Evolutionary conservation across 2,113 vertebrate species (phyloP).

Genomic region (Erpornis zantholeuca): DNA sequence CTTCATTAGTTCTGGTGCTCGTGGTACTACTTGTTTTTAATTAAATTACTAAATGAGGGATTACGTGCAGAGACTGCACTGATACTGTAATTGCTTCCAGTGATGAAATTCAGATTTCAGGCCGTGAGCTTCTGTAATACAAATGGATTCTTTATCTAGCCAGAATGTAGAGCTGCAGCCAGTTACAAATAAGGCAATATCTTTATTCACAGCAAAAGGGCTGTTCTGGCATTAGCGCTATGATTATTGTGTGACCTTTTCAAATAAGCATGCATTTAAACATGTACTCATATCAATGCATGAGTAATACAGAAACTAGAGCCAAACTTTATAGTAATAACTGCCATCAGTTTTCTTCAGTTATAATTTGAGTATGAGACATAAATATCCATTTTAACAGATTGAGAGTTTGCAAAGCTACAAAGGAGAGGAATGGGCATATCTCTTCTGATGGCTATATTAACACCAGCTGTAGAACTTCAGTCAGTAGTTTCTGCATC

Average conservation of each 20-base stretch:
- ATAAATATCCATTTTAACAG: not conserved
- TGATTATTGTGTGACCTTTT: not conserved
- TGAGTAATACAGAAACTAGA: not conserved
- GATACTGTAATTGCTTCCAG: constrained; percentile 45
- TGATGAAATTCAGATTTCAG: constrained; percentile 50
- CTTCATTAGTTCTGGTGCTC: constrained; percentile 42
- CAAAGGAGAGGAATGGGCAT: not conserved
- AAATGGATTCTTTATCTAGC: constrained; percentile 3
- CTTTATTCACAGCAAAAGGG: not conserved
- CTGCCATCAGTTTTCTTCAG: not conserved
- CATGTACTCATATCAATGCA: not conserved
- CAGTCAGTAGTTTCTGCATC: not conserved
- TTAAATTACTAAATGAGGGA: constrained; percentile 57
- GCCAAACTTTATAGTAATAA: not conserved
- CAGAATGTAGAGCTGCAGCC: not conserved
- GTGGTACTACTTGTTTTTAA: constrained; percentile 44
- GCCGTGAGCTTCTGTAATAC: not conserved
- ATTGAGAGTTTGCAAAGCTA: not conserved
- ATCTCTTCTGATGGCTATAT: not conserved
- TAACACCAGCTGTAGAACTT: not conserved
- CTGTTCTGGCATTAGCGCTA: not conserved
- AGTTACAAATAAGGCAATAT: not conserved
- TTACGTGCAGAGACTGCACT: not conserved
- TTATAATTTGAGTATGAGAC: not conserved
- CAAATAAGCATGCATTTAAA: not conserved